These are phyloP conservation scores for Zoanthus solanderi DNA, from an alignment of 92 coral and sea anemone genomes.

Conservation along the genomic window DNA sequence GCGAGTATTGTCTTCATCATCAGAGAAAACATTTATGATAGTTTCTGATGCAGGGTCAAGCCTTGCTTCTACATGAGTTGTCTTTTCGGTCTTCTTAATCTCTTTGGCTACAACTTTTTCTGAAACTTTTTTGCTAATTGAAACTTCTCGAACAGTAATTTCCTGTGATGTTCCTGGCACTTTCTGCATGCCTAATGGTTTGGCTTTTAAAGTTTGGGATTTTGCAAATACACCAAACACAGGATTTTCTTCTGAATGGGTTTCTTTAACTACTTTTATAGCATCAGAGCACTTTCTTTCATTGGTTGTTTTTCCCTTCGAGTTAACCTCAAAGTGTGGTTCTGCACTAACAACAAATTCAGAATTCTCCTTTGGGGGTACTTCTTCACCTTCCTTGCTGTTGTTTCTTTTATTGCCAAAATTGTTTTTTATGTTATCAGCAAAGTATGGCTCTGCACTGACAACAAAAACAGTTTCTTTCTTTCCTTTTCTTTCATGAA, in stretches of 20 bases:
- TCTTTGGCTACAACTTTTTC: slow-evolving; percentile 21
- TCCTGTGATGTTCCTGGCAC: slow-evolving; percentile 12
- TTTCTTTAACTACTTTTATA: background rate
- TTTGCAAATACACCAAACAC: slow-evolving; percentile 38
- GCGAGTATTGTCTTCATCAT: slow-evolving; percentile 36
- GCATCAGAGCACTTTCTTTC: background rate
- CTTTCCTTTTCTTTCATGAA: slow-evolving; percentile 27
- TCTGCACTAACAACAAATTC: background rate
- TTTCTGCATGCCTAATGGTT: slow-evolving; percentile 10
- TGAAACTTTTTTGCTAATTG: background rate
- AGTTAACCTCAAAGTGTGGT: background rate
- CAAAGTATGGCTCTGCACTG: slow-evolving; percentile 35
- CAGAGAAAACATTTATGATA: slow-evolving; percentile 26
- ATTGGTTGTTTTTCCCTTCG: background rate
- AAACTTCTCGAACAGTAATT: slow-evolving; percentile 33
- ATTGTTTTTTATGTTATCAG: background rate
- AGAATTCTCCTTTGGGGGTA: background rate
- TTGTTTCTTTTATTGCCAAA: background rate
- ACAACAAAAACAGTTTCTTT: slow-evolving; percentile 64
- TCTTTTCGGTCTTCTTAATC: slow-evolving; percentile 24
- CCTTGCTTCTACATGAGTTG: slow-evolving; percentile 37
- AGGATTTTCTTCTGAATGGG: background rate
- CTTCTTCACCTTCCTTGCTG: background rate
- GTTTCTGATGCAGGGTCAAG: slow-evolving; percentile 47
- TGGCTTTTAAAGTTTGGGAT: slow-evolving; percentile 33